These are phyloP conservation scores for Tachuris rubrigastra DNA, from an alignment of 2,113 vertebrate genomes.

Conservation along the genomic window DNA sequence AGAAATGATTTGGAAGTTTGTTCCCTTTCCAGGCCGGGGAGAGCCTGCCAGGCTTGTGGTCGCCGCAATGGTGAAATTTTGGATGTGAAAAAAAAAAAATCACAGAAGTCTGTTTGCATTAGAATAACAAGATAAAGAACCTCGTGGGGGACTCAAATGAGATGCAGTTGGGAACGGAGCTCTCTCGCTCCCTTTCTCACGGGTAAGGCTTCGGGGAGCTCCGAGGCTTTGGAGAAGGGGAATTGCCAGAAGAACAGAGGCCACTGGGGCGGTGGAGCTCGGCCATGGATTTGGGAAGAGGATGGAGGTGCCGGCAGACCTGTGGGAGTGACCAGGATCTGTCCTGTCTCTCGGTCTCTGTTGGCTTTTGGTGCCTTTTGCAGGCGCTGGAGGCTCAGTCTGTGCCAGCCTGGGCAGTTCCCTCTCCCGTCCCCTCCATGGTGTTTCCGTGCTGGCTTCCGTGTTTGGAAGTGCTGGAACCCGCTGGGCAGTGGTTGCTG, in stretches of 20 bases:
- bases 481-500: not conserved
- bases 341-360: accelerated
- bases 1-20: conserved; percentile 71
- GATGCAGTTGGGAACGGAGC: not conserved
- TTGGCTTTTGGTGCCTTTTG: not conserved
- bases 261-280: accelerated
- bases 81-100: conserved; percentile 52
- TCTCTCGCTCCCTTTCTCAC: not conserved
- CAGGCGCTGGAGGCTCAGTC: not conserved
- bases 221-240: not conserved
- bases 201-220: not conserved
- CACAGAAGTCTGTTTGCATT: conserved; percentile 71
- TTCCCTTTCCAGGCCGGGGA: conserved; percentile 55
- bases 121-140: conserved; percentile 69
- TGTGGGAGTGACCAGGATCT: not conserved
- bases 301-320: accelerated
- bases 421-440: accelerated
- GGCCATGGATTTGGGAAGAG: accelerated
- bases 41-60: conserved; percentile 68
- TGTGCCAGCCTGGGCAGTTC: not conserved
- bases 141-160: not conserved
- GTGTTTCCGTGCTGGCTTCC: not conserved
- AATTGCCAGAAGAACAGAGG: not conserved
- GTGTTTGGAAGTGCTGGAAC: not conserved
- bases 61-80: conserved; percentile 51